Base-by-base conservation (phyloP, 1,140 invertebrate genomes). In the Reticulitermes speratus region DNA sequence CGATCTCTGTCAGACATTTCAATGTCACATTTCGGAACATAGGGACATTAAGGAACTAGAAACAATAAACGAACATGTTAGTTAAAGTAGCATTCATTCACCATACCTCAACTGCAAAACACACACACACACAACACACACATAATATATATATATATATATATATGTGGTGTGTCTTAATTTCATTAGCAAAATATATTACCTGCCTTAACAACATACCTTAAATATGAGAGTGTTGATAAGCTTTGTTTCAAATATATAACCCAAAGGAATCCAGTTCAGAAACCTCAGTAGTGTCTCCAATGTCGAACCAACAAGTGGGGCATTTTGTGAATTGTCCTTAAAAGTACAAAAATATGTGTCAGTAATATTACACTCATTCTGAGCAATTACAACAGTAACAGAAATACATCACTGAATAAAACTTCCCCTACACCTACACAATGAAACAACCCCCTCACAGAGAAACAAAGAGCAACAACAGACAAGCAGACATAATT, bases 231-330 rank as follows among this genome's bases (percentile, higher is more conserved):
- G 93, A 82, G 97, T 98, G 88, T 95, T 95, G 88, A 99, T 99
- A 25, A 99, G 92, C 91, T 99, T 97, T 86, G 99, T 99, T 93
- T 99, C 98, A 93, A 99, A 99, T 90, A 99, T 99, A 90, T 99
- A 99, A 23, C 99, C 99, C 83, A 99, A 93, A 32, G 99, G 99
- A 90, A 99, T 99, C 99, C 99, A 99, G 90, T 99, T 99, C 32
- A 99, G 93, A 93, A 99, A 99, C 91, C 98, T 94, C 83, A 99
- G 92, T 83, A 99, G 92, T 38, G 99, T 99, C 90, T 99, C 97
- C 86, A 99, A 92, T 8, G 99, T 99, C 23, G 98, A 96, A 89
- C 96, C 96, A 87, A 99, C 97, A 69, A 99, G 92, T 86, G 96
- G 95, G 84, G 97, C 97, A 94, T 99, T 99, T 92, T 98, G 97